Evolutionary conservation across 2,797 vertebrate species (phyloP), one percentile per base, ranked within the genome.

Genomic region (Merluccius polli): DNA sequence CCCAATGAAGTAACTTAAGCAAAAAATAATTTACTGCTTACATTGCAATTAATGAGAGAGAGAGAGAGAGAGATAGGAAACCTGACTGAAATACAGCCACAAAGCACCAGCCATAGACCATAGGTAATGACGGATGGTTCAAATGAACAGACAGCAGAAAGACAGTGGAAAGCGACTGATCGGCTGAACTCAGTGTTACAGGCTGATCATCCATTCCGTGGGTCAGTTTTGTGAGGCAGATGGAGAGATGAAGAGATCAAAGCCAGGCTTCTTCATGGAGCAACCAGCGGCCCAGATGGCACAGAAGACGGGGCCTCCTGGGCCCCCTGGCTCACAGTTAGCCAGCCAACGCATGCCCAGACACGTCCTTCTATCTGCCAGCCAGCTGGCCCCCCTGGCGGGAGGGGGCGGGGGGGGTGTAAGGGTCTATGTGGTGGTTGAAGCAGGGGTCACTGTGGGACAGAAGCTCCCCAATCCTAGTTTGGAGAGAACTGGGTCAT

Each of bases 161-260:
- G 52, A 59, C 59, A 65, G 59, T 65, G 59, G n/a, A 24, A 11
- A 65, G n/a, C 3, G 59, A 7, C 21, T 13, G 59, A n/a, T 27
- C 15, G n/a, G 59, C 10, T 38, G 36, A 12, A 38, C 36, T 38
- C 6, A 16, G 59, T 10, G 4, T 27, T 65, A 65, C 24, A 13
- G 59, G 59, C 59, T 24, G 59, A 65, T 65, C 75, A 85, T 76
- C 86, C 85, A 79, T 83, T 85, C 83, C 84, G 80, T 84, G 82
- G 84, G 86, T 88, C 84, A 86, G 83, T 81, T 81, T 79, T 86
- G 36, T 48, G 72, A 81, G 84, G 83, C 88, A 88, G 87, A 88
- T 80, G 81, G 81, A 33, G 33, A 83, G 65, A 68, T 75, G 24
- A 41, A 70, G 27, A 75, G 83, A 87, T 90, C 87, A 90, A 84